Evolutionary conservation across 1,140 invertebrate genomes (phyloP).

Genomic region (Galleria mellonella): DNA sequence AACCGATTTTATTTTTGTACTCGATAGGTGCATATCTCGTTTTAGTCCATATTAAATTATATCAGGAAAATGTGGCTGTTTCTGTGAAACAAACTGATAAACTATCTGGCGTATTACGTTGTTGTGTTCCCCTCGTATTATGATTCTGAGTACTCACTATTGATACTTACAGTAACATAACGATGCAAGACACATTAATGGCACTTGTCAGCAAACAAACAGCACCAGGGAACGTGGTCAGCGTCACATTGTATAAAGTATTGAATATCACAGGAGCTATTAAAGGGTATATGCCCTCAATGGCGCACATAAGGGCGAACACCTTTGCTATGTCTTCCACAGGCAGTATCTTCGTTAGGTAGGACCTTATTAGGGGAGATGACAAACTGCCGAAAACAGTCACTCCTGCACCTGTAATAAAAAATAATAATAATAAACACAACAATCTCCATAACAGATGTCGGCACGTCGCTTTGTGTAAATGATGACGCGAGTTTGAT

Average conservation of each 20-base stretch:
- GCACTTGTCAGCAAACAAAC: constrained; percentile 74
- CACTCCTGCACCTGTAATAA: constrained; percentile 66
- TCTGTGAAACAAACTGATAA: too few relatives aligned
- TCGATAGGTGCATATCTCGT: too few relatives aligned
- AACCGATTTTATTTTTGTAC: too few relatives aligned
- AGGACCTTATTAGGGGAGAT: constrained; percentile 77
- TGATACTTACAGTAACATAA: constrained; percentile 71
- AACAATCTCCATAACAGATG: too few relatives aligned
- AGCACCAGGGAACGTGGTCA: constrained; percentile 72
- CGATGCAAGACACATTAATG: constrained; percentile 51
- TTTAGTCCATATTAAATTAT: too few relatives aligned
- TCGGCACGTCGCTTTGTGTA: too few relatives aligned
- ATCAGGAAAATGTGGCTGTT: too few relatives aligned
- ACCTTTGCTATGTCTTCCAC: constrained; percentile 79
- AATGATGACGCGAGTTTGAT: too few relatives aligned
- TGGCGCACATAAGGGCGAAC: constrained; percentile 77
- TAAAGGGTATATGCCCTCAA: constrained; percentile 78
- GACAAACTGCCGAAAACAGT: constrained; percentile 74
- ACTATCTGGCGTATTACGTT: too few relatives aligned
- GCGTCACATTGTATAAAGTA: constrained; percentile 75
- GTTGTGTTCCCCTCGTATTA: too few relatives aligned
- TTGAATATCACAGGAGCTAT: constrained; percentile 77
- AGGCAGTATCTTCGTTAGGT: constrained; percentile 80
- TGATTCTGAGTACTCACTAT: too few relatives aligned
- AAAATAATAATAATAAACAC: neutral